Evolutionary conservation across 2,113 vertebrate genomes (phyloP).

Genomic region (Panurus biarmicus): DNA sequence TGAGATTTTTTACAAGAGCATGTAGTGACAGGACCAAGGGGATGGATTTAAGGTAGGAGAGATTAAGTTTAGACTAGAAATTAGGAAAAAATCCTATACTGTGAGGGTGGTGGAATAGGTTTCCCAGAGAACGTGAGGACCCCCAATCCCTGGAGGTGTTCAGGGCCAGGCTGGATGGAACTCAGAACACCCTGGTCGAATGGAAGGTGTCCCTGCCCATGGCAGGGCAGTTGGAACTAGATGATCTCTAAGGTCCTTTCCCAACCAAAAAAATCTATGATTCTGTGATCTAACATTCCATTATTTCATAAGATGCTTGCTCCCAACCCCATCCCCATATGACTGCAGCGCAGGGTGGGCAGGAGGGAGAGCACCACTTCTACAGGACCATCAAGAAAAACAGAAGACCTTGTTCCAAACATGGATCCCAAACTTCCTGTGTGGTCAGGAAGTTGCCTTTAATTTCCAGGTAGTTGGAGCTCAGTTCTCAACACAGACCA

Average conservation of each 20-base stretch:
- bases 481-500: neutral
- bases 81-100: neutral
- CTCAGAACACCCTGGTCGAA: neutral
- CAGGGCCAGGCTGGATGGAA: neutral
- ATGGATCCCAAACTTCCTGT: neutral
- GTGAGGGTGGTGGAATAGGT: neutral
- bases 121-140: neutral
- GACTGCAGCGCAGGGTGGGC: fast-evolving
- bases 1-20: neutral
- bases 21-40: no score
- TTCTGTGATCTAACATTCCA: neutral
- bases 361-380: neutral
- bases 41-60: neutral
- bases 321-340: neutral
- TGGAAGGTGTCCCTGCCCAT: neutral
- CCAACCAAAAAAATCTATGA: neutral
- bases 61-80: neutral
- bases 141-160: fast-evolving
- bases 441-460: neutral
- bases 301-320: neutral
- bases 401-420: neutral
- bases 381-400: neutral
- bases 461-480: neutral
- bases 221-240: neutral
- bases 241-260: neutral